A percentile compares a stretch with the other conserved stretches of the same genome.
These are phyloP conservation scores for Drosophila bocki DNA, from an alignment of 1,140 invertebrate species.

Conservation along the genomic window DNA sequence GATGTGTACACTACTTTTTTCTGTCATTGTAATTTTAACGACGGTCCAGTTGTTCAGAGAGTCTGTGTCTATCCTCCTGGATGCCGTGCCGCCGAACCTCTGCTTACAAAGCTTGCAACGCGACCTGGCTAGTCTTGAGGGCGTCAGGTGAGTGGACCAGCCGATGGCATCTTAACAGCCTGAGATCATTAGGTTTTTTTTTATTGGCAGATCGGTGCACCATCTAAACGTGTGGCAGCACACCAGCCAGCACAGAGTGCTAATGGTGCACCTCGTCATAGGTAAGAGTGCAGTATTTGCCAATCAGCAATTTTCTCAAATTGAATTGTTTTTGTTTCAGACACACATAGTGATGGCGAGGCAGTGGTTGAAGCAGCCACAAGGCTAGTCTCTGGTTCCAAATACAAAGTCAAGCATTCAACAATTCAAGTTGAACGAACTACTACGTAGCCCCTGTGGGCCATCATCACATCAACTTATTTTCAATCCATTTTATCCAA, in stretches of 20 bases:
- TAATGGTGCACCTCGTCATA: conserved; percentile 91
- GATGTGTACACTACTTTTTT: conserved; percentile 95
- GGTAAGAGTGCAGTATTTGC: conserved; percentile 86
- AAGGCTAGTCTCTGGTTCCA: conserved; percentile 84
- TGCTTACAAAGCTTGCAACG: conserved; percentile 84
- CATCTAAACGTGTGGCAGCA: conserved; percentile 93
- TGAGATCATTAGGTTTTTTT: background rate
- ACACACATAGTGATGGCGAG: conserved; percentile 85
- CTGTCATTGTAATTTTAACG: conserved; percentile 92
- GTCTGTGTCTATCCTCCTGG: conserved; percentile 91
- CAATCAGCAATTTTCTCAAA: background rate
- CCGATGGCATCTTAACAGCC: too few species aligned
- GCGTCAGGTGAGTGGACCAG: conserved; percentile 87
- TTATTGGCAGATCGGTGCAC: conserved; percentile 87
- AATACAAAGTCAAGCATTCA: conserved; percentile 87
- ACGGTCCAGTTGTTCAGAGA: conserved; percentile 92
- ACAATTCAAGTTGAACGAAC: conserved; percentile 87
- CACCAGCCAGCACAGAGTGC: conserved; percentile 89
- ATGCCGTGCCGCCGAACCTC: conserved; percentile 90
- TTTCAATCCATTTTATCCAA: conserved; percentile 17
- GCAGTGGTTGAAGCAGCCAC: conserved; percentile 86
- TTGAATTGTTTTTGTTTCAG: conserved; percentile 68
- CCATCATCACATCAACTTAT: conserved; percentile 3
- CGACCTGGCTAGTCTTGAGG: conserved; percentile 87
- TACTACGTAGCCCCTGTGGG: conserved; percentile 37